phyloP scores from a whole-genome alignment of 2,888 invertebrate genomes.

The Portevinia maculata region DNA sequence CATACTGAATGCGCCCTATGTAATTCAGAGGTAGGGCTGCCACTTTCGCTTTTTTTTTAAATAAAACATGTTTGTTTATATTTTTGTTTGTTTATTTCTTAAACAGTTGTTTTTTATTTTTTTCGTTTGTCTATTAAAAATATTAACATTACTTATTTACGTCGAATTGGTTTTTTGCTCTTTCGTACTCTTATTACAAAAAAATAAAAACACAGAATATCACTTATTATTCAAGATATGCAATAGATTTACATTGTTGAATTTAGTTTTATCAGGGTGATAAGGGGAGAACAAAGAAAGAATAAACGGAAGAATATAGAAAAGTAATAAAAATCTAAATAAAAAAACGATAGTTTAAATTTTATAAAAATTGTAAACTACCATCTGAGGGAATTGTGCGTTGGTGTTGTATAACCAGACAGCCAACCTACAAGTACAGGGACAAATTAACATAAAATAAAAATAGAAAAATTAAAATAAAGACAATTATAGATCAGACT shows the following conservation, averaged over 20 bases:
- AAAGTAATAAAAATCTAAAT: slow-evolving; percentile 28
- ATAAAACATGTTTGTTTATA: slow-evolving; percentile 1
- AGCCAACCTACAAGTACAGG: too few species aligned
- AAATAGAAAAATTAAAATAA: slow-evolving; percentile 48
- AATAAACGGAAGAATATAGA: slow-evolving; percentile 31
- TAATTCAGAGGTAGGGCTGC: too few species aligned
- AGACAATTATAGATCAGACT: slow-evolving; percentile 80
- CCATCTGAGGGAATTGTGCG: slow-evolving; percentile 17
- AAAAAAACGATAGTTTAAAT: slow-evolving; percentile 39
- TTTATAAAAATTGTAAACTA: slow-evolving; percentile 68
- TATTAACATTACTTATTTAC: slow-evolving; percentile 71
- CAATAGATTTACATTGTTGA: slow-evolving; percentile 53
- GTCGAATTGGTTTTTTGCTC: slow-evolving; percentile 69
- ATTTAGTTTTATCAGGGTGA: slow-evolving; percentile 54
- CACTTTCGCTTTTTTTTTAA: too few species aligned
- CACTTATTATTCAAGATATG: slow-evolving; percentile 68
- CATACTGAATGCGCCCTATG: too few species aligned
- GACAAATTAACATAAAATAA: too few species aligned
- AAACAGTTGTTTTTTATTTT: slow-evolving; percentile 47
- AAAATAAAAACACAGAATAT: slow-evolving; percentile 69
- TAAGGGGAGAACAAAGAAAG: slow-evolving; percentile 46
- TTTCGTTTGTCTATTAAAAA: slow-evolving; percentile 67
- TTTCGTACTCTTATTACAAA: slow-evolving; percentile 63
- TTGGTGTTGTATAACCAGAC: too few species aligned
- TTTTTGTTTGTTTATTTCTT: slow-evolving; percentile 58